These are phyloP conservation scores for Euschistus heros DNA, from an alignment of 1,140 invertebrate species.

Conservation along the genomic window DNA sequence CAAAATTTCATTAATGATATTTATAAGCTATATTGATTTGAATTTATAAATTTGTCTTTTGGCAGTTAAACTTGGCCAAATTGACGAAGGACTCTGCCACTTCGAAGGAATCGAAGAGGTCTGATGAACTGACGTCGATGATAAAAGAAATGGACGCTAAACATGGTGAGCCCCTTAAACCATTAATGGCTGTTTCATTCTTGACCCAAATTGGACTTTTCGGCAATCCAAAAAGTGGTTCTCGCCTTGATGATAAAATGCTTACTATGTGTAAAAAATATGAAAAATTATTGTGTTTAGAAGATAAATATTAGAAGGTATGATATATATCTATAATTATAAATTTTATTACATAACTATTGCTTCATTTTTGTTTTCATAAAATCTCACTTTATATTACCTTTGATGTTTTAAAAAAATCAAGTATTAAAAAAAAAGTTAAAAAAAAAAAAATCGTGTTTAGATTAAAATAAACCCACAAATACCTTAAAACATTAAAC, in stretches of 20 bases:
- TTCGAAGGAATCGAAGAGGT: slow-evolving; percentile 41
- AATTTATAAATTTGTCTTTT: slow-evolving; percentile 2
- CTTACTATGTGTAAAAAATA: slow-evolving; percentile 1
- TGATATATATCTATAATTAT: too few relatives aligned
- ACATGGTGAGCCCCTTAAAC: slow-evolving; percentile 48
- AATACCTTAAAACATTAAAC: too few relatives aligned
- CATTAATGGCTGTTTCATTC: not conserved
- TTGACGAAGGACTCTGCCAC: slow-evolving; percentile 25
- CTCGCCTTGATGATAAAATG: slow-evolving; percentile 27
- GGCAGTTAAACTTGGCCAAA: slow-evolving; percentile 30
- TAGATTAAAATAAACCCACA: too few relatives aligned
- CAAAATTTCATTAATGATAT: too few relatives aligned
- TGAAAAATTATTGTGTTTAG: not conserved
- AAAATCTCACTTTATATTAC: too few relatives aligned
- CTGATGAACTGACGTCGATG: slow-evolving; percentile 56
- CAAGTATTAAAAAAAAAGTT: too few relatives aligned
- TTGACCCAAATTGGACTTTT: slow-evolving; percentile 8
- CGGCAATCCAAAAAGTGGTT: slow-evolving; percentile 37
- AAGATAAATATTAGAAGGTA: too few relatives aligned
- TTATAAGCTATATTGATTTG: too few relatives aligned
- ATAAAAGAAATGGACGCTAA: slow-evolving; percentile 67
- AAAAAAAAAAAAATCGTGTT: too few relatives aligned
- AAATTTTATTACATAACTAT: too few relatives aligned
- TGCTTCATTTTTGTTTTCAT: too few relatives aligned
- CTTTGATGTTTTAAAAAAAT: too few relatives aligned